phyloP scores from a whole-genome alignment of 2,888 invertebrate genomes.

The Folsomia candida region DNA sequence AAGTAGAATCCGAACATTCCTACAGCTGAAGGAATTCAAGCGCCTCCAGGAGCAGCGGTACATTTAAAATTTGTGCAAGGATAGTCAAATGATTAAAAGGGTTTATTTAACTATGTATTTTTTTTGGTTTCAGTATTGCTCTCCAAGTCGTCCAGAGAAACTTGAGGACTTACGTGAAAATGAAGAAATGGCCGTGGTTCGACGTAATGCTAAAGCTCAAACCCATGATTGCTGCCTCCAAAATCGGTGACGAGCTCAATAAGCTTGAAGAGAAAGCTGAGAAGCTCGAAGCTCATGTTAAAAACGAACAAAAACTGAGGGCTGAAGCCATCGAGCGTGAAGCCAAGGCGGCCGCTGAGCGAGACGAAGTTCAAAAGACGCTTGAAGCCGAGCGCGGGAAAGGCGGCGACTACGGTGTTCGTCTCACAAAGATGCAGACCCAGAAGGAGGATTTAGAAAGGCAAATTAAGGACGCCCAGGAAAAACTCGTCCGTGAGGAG shows the following conservation, averaged over 20 bases:
- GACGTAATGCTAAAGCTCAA: conserved; percentile 99
- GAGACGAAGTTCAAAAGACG: conserved; percentile 79
- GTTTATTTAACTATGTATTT: no score
- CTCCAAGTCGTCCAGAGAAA: conserved; percentile 98
- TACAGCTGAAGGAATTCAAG: conserved; percentile 59
- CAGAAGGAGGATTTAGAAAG: conserved; percentile 95
- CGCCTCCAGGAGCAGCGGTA: conserved; percentile 71
- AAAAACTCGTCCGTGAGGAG: conserved; percentile 94
- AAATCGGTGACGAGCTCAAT: conserved; percentile 98
- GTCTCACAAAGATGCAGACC: conserved; percentile 84
- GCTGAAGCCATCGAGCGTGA: conserved; percentile 94
- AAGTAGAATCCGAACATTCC: conserved; percentile 88
- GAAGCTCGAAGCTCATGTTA: conserved; percentile 89
- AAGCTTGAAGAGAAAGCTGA: conserved; percentile 94
- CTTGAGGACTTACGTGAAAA: conserved; percentile 96
- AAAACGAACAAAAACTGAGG: conserved; percentile 91
- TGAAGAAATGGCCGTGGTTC: conserved; percentile 99
- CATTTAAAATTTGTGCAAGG: no score
- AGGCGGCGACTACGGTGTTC: conserved; percentile 87
- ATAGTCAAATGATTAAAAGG: conserved; percentile 49
- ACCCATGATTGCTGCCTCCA: conserved; percentile 96
- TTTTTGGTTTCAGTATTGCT: conserved; percentile 74
- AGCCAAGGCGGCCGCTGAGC: conserved; percentile 86
- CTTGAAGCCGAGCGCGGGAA: conserved; percentile 93
- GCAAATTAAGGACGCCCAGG: conserved; percentile 95